Evolutionary conservation across 2,797 vertebrate species (phyloP), one percentile per base, ranked within the genome.

Genomic region (Poeciliopsis infans): DNA sequence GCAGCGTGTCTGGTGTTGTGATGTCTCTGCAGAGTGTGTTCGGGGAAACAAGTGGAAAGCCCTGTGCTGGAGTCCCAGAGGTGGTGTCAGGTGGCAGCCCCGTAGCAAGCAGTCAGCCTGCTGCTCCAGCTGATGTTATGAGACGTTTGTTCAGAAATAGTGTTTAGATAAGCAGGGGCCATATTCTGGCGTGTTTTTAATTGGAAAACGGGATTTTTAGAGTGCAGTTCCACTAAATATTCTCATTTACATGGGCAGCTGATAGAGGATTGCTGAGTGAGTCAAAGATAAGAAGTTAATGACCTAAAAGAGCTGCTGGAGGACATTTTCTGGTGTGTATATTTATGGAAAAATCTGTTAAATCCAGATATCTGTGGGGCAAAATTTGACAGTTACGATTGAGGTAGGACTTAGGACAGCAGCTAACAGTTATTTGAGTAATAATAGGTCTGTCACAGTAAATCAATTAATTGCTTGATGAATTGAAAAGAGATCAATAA

Each of bases 31-130:
- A 77, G 45, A 1, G 16, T 12, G 31, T 66, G 66, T 2, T 15
- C 3, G 12, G 3, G 31, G 5, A 64, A 77, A 39, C 15, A 28
- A 68, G 59, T 74, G 66, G 28, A 55, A 75, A 83, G 31, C 81
- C 78, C 78, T 72, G 70, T 13, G 75, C 76, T 81, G 72, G 66
- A 66, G 71, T 71, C 66, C 80, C 87, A 76, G 77, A 69, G 79
- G 79, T 76, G 76, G 82, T 78, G 82, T 89, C 87, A 82, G 78
- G 75, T 82, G 66, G 70, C 79, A 76, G 78, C 49, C n/a, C 11
- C 72, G 12, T 57, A 68, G n/a, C 61, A 53, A 78, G 75, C 68
- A 80, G 84, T 18, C 45, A 46, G 36, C 23, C 74, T 49, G 18
- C 64, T 72, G 80, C 59, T 46, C 69, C 47, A 64, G 33, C 39